Evolutionary conservation across 2,888 invertebrate species (phyloP), one percentile per base, ranked within the genome.

Genomic region (Drymonia ruficornis): DNA sequence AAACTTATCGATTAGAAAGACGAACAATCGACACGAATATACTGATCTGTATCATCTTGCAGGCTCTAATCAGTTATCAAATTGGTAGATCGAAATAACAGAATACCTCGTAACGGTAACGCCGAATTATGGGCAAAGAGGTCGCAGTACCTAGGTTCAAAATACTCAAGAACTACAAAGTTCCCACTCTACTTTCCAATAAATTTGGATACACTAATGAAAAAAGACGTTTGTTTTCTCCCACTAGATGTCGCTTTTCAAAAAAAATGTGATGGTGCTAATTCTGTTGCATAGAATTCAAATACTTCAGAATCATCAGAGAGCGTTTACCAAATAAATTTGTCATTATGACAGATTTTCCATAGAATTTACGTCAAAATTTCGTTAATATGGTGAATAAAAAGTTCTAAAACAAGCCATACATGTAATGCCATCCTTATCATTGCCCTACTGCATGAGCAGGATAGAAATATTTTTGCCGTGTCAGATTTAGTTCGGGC

Each of bases 51-150:
- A 36, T 36, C 12, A 11, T 4, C 12, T 31, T 36, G 4, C n/a
- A 36, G 36, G 3, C 11, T n/a, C 36, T 11, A 36, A 36, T 11
- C n/a, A 11, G 7, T n/a, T n/a, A 36, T 36, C 36, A 36, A n/a
- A 36, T 16, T 72, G 70, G 63, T 74, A 66, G 74, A 67, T 68
- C 55, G 64, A 61, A 65, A 64, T 71, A 72, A 71, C 70, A 61
- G 63, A 56, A 60, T 66, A 59, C 59, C 57, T 61, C 46, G 54
- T 78, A 78, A 80, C 79, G 78, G 78, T 77, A 49, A 51, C 58
- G 66, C 59, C 59, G 55, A 66, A 66, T 78, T 76, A 72, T 70
- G 70, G 76, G 61, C 72, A 67, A 63, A 65, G 70, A 77, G 80
- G 80, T 75, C 75, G 71, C 66, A 55, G 73, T 71, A 75, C 72